A percentile compares a stretch with the other conserved stretches of the same genome.
phyloP scores from a whole-genome alignment of 2,888 invertebrate species.

The Schizotus pectinicornis region DNA sequence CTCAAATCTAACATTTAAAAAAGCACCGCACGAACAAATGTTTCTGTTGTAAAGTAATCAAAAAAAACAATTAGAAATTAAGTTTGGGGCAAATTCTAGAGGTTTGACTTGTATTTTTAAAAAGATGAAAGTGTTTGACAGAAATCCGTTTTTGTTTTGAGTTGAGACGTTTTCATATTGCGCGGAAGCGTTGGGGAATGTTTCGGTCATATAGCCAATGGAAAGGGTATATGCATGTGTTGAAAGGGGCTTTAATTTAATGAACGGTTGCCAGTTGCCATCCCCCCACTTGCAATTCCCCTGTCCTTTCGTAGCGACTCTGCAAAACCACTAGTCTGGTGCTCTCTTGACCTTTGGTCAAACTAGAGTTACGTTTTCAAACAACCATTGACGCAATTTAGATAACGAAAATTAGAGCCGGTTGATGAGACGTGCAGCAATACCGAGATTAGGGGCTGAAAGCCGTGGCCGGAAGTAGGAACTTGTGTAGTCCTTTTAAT shows the following conservation, averaged over 20 bases:
- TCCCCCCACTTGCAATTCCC: constrained; percentile 12
- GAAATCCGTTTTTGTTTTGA: not conserved
- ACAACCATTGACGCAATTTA: not conserved
- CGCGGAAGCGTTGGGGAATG: constrained; percentile 32
- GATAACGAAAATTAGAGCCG: too few relatives aligned
- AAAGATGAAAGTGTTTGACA: too few relatives aligned
- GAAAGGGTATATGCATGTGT: constrained; percentile 43
- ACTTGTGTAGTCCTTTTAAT: constrained; percentile 43
- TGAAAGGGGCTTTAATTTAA: constrained; percentile 45
- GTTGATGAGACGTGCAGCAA: too few relatives aligned
- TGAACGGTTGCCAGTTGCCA: constrained; percentile 26
- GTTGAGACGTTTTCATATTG: constrained; percentile 8
- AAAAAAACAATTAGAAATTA: too few relatives aligned
- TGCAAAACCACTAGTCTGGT: constrained; percentile 16
- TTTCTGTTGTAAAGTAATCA: not conserved
- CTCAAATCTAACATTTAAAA: not conserved
- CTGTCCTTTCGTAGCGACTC: constrained; percentile 18
- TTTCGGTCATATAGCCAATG: constrained; percentile 27
- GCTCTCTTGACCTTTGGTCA: constrained; percentile 26
- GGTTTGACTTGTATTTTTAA: not conserved
- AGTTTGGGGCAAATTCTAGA: not conserved
- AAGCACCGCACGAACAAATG: too few relatives aligned
- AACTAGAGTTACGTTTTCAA: constrained; percentile 9
- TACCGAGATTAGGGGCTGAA: not conserved
- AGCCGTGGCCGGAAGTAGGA: constrained; percentile 40